Conservation (phyloP, 2,797 vertebrate species). For the Lagorchestes hirsutus region DNA sequence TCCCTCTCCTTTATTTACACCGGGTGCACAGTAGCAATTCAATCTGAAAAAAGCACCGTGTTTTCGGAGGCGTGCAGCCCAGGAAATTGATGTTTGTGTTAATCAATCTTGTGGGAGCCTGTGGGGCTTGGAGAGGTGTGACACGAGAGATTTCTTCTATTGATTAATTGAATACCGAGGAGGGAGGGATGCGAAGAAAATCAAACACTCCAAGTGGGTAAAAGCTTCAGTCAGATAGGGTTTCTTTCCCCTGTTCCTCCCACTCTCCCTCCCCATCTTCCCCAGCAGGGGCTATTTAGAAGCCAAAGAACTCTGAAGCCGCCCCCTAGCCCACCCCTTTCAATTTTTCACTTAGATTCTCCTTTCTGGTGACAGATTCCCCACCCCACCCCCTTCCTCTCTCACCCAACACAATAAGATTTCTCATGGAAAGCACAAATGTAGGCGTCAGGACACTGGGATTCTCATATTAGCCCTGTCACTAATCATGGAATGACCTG, state of each 20-base stretch:
- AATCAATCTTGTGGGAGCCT: constrained; percentile 73
- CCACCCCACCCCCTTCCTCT: background rate
- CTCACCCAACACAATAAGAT: constrained; percentile 56
- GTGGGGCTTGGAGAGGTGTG: constrained; percentile 55
- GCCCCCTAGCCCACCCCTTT: constrained; percentile 40
- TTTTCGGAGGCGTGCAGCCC: constrained; percentile 66
- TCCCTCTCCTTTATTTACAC: constrained; percentile 62
- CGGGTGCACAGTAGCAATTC: constrained; percentile 58
- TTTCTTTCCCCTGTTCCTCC: background rate
- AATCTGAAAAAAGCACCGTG: constrained; percentile 59
- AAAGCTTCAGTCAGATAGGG: constrained; percentile 26
- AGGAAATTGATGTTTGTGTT: constrained; percentile 75
- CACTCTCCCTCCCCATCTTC: background rate
- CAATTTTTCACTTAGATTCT: background rate
- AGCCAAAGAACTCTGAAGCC: constrained; percentile 44
- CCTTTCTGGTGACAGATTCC: background rate
- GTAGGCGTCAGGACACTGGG: background rate
- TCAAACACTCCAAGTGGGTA: background rate
- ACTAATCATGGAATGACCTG: background rate
- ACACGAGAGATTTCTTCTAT: constrained; percentile 71
- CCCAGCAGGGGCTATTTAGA: constrained; percentile 45
- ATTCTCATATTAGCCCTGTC: background rate
- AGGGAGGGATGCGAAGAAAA: constrained; percentile 40
- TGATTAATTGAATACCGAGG: constrained; percentile 65
- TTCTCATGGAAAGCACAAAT: constrained; percentile 35